Evolutionary conservation across 1,140 invertebrate species (phyloP).

Genomic region (Coboldia fuscipes): DNA sequence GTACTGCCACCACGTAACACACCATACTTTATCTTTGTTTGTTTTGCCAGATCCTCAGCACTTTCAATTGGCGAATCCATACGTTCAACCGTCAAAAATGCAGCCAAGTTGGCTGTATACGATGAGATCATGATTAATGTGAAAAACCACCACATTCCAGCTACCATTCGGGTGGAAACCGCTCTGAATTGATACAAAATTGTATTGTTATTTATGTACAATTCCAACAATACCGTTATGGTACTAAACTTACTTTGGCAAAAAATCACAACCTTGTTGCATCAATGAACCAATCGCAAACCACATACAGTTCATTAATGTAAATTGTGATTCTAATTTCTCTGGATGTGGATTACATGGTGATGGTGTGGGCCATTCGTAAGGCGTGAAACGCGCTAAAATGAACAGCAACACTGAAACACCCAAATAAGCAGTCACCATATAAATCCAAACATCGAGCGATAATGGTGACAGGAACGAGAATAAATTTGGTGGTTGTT

Average conservation of each 20-base stretch:
- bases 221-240: constrained; percentile 11
- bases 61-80: constrained; percentile 93
- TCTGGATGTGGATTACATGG: constrained; percentile 62
- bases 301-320: constrained; percentile 82
- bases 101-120: constrained; percentile 93
- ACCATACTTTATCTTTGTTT: constrained; percentile 93
- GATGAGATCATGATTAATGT: constrained; percentile 96
- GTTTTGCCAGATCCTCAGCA: constrained; percentile 87
- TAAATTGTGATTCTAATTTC: constrained; percentile 78
- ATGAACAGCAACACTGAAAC: constrained; percentile 86
- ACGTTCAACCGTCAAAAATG: constrained; percentile 76
- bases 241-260: constrained; percentile 57
- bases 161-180: constrained; percentile 72
- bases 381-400: constrained; percentile 71
- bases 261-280: constrained; percentile 79
- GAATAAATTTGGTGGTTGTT: constrained; percentile 78
- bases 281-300: constrained; percentile 86
- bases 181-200: constrained; percentile 30
- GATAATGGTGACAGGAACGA: constrained; percentile 86
- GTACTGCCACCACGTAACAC: constrained; percentile 82
- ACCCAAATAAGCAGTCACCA: constrained; percentile 81
- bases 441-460: constrained; percentile 89
- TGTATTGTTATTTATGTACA: background rate
- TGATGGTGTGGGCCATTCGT: constrained; percentile 80
- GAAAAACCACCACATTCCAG: constrained; percentile 94